phyloP scores from a whole-genome alignment of 2,797 vertebrate species.

The Acropternis orthonyx region DNA sequence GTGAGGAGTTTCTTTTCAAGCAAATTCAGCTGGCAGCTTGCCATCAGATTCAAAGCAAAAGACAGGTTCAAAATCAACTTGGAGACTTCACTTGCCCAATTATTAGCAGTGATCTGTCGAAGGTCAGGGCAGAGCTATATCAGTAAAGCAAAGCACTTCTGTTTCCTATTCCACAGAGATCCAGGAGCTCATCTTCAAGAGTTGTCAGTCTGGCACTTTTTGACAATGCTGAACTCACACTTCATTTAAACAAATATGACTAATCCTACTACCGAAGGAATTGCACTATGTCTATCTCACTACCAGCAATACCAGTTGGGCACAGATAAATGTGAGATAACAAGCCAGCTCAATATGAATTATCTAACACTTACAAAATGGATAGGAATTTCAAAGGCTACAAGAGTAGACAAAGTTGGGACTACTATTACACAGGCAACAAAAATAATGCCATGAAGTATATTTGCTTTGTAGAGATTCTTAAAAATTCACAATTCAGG shows the following conservation, averaged over 20 bases:
- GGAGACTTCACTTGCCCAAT: not conserved
- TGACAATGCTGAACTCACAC: not conserved
- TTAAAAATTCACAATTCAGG: not conserved
- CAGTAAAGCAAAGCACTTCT: constrained; percentile 4
- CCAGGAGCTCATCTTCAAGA: not conserved
- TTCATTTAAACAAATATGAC: constrained; percentile 29
- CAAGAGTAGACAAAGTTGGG: not conserved
- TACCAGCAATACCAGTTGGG: not conserved
- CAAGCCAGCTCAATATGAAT: not conserved
- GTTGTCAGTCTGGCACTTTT: not conserved
- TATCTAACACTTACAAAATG: not conserved
- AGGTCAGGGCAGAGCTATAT: not conserved
- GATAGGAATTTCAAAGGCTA: not conserved
- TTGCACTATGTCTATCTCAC: not conserved
- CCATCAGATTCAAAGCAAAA: not conserved
- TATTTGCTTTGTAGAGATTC: not conserved
- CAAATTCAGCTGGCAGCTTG: not conserved
- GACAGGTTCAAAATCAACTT: not conserved
- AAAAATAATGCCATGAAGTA: not conserved
- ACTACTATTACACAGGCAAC: not conserved
- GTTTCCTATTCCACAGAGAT: not conserved
- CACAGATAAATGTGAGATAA: not conserved
- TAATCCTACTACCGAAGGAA: not conserved
- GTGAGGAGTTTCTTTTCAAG: not conserved
- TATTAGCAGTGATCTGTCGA: not conserved